phyloP scores from a whole-genome alignment of 1,140 invertebrate genomes.

The Ladona fulva region DNA sequence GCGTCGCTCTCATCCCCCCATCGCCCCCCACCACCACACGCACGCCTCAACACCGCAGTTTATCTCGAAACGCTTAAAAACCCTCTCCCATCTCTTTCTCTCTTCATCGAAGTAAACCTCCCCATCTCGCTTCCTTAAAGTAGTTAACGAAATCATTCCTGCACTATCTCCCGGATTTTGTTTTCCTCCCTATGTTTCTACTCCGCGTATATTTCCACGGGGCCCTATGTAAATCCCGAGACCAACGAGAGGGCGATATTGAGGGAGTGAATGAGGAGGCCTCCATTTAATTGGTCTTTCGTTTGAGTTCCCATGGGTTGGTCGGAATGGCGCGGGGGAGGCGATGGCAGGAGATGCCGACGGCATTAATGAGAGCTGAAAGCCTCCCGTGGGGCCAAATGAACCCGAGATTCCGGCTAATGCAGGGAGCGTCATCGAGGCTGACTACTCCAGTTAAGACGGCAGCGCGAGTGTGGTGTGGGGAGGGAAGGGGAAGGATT shows the following conservation, averaged over 20 bases:
- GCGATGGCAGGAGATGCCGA: neutral
- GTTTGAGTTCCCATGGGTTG: neutral
- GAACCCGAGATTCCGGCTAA: conserved; percentile 2
- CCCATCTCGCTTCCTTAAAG: neutral
- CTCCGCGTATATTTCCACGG: neutral
- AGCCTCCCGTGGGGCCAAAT: neutral
- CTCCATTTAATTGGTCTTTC: conserved; percentile 9
- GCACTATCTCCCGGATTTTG: neutral
- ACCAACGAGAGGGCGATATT: neutral
- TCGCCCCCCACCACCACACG: neutral
- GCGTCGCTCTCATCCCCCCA: neutral
- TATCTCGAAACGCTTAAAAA: neutral
- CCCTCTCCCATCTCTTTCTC: neutral
- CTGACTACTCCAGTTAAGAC: conserved; percentile 8
- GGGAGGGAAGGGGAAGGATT: neutral
- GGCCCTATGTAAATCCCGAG: neutral
- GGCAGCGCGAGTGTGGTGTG: neutral
- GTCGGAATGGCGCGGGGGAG: neutral
- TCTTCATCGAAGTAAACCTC: neutral
- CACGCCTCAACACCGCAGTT: neutral
- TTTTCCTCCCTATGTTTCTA: neutral
- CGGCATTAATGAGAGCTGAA: conserved; percentile 3
- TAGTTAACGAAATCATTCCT: conserved; percentile 2
- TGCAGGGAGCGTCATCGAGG: neutral
- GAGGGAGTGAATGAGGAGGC: neutral